These are phyloP conservation scores for Pseudorhombus dupliciocellatus DNA, from an alignment of 2,113 vertebrate genomes.

Conservation along the genomic window DNA sequence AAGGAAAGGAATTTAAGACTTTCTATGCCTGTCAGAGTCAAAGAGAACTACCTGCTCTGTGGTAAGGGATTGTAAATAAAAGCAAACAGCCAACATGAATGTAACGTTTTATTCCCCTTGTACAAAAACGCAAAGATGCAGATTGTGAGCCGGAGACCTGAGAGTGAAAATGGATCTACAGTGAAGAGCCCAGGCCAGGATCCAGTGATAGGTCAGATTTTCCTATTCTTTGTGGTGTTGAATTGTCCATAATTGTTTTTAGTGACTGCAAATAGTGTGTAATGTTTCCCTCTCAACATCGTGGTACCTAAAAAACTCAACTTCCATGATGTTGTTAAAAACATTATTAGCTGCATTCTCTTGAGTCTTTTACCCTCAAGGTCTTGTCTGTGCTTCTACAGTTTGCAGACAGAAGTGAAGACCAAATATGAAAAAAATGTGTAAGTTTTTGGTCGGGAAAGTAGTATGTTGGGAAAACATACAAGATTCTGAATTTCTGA, in stretches of 20 bases:
- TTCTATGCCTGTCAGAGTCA: no score
- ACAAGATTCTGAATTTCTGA: constrained; percentile 46
- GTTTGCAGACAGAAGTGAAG: constrained; percentile 78
- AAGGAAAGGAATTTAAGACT: neutral
- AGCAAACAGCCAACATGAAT: neutral
- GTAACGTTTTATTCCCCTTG: constrained; percentile 21
- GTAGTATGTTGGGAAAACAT: constrained; percentile 45
- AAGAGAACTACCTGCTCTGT: no score
- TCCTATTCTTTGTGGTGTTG: neutral
- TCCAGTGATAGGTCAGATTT: constrained; percentile 83
- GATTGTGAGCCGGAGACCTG: constrained; percentile 78
- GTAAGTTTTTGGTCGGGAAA: no score
- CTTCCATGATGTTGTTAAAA: neutral
- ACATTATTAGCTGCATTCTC: constrained; percentile 19
- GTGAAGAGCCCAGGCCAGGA: constrained; percentile 83
- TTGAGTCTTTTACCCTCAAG: constrained; percentile 27
- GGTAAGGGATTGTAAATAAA: neutral
- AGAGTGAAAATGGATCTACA: constrained; percentile 81
- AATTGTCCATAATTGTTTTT: neutral
- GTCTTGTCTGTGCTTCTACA: constrained; percentile 64
- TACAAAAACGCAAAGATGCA: constrained; percentile 49
- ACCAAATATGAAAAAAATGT: constrained; percentile 67
- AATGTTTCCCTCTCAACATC: neutral
- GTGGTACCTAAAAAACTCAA: neutral
- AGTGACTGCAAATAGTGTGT: constrained; percentile 6